Conservation (phyloP, 1,140 invertebrate genomes). For the Cotesia vestalis region DNA sequence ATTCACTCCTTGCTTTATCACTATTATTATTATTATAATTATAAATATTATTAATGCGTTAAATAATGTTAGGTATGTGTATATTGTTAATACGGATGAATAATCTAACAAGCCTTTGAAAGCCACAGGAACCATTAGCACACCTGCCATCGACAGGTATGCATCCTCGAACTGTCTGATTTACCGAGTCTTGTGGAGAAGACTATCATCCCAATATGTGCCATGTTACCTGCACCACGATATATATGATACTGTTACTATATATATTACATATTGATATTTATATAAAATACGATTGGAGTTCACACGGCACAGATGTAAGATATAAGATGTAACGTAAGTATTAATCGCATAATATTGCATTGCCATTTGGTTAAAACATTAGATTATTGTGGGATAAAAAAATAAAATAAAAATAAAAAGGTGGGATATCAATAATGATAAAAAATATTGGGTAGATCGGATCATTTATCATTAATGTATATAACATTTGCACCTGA, state of each 20-base stretch:
- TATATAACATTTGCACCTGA: slow-evolving; percentile 21
- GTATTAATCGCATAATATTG: not conserved
- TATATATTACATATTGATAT: not conserved
- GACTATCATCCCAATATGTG: no score
- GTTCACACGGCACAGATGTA: not conserved
- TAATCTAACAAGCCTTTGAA: slow-evolving; percentile 11
- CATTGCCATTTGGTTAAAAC: not conserved
- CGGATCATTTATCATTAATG: slow-evolving; percentile 21
- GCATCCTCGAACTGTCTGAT: slow-evolving; percentile 21
- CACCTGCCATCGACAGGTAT: slow-evolving; percentile 24
- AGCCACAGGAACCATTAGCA: slow-evolving; percentile 13
- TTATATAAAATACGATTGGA: not conserved
- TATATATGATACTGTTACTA: no score
- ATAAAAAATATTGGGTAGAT: not conserved
- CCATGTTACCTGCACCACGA: no score
- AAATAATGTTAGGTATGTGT: not conserved
- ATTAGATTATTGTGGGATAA: not conserved
- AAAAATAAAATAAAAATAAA: not conserved
- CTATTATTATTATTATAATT: no score
- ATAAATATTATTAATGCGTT: no score
- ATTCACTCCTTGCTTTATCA: no score
- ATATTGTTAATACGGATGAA: not conserved
- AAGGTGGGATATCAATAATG: not conserved
- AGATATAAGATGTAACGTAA: not conserved
- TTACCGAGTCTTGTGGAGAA: slow-evolving; percentile 5